phyloP scores from a whole-genome alignment of 2,797 vertebrate genomes.

The Coregonus suidteri region DNA sequence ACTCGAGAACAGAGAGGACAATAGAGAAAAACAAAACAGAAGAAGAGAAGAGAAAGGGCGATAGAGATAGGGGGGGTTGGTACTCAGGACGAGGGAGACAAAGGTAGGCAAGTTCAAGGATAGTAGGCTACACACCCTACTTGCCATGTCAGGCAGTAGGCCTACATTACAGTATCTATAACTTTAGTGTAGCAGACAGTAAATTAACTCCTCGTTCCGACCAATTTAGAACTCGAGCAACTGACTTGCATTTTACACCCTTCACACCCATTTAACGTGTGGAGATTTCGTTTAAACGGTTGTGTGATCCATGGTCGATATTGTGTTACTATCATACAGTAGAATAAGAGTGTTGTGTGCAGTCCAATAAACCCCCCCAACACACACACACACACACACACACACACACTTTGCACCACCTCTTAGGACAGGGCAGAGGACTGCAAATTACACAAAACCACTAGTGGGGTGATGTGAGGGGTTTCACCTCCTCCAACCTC shows the following conservation, averaged over 20 bases:
- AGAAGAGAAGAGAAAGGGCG: neutral
- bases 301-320: constrained; percentile 3
- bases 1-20: neutral
- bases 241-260: neutral
- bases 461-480: constrained; percentile 11
- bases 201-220: neutral
- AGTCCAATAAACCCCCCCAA: neutral
- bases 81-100: neutral
- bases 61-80: neutral
- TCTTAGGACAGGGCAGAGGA: neutral
- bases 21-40: neutral
- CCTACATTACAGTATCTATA: neutral
- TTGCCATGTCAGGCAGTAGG: neutral
- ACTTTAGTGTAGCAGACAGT: too few species aligned
- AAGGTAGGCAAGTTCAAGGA: neutral
- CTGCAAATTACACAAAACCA: constrained; percentile 7
- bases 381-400: neutral
- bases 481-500: neutral
- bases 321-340: neutral
- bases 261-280: constrained; percentile 5
- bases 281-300: neutral
- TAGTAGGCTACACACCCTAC: too few species aligned
- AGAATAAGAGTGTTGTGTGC: neutral
- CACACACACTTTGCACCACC: neutral
- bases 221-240: neutral